Evolutionary conservation across 2,888 invertebrate genomes (phyloP), one percentile per base, ranked within the genome.

Genomic region (Acleris laterana): DNA sequence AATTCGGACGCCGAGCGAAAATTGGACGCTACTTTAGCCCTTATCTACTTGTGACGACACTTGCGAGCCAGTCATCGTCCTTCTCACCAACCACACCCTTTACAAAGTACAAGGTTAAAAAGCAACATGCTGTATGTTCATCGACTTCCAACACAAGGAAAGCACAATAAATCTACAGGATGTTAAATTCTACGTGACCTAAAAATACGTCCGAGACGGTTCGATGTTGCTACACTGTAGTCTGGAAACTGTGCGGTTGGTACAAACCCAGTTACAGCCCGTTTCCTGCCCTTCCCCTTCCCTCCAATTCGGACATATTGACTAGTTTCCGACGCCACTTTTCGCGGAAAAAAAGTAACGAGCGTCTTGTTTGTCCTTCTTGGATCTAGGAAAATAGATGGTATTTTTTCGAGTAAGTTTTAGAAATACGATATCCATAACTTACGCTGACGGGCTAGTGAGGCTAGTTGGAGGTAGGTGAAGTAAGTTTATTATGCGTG

Each of bases 281-380:
- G 38, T 38, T 74, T 69, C 75, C 74, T 71, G 49, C 64, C 68
- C 75, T 73, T 69, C 74, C 38, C 69, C 69, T 69, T 70, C 74
- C 74, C 71, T 73, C 72, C 80, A 77, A 78, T 80, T 82, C 79
- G 81, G 82, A 84, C 82, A 81, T 84, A 85, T 84, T 80, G 84
- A 84, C 79, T 78, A 81, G 79, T 78, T 79, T 77, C 77, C 78
- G 77, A 75, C 73, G 73, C 63, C 72, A 77, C 71, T 77, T 82
- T 79, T 73, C 56, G 71, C 64, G 70, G 72, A 75, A 81, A 81
- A 32, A 82, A 81, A 74, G 76, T 75, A 72, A 63, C 63, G 68
- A 68, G 62, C 63, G 53, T 46, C 60, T 64, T 68, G 68, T 68
- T 68, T 68, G 68, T 68, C 63, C 57, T 57, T 61, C 49, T 59